Base-by-base conservation (phyloP, 2,113 vertebrate species). In the Eulemur macaco region DNA sequence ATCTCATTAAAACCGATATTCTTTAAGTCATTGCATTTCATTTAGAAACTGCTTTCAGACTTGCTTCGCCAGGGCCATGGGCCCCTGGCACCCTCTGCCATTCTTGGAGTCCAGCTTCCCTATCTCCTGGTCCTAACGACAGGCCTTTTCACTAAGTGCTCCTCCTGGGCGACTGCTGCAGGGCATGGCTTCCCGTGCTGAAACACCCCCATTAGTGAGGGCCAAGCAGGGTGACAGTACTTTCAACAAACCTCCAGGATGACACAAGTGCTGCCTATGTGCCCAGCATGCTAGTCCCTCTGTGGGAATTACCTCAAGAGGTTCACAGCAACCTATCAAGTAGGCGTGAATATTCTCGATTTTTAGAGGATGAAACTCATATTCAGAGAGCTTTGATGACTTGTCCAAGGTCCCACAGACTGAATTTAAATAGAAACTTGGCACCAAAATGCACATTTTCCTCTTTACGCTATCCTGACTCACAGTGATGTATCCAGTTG, bases 41-140 rank as follows among this genome's bases (percentile, higher is more conserved):
- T 47, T 84, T 68, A 88, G 82, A 88, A 95, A 73, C 37, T 52
- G 12, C 82, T 95, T 84, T 45, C 85, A 77, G 73, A n/a, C 15
- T 77, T 56, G 88, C 15, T 34, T 64, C 21, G 81, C 60, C 37
- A 31, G 76, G 20, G 18, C 10, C 27, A 0, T 1, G 21, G 50
- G 50, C 13, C 10, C 63, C 45, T 1, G 5, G 76, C 6, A 39
- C 29, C 12, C 34, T 52, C 23, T 50, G 21, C 39, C 20, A 23
- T 25, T 80, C n/a, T 80, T n/a, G 15, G 39, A n/a, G 77, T 21
- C 47, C n/a, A 52, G 71, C 39, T 69, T 85, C 27, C 7, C 42
- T 39, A 31, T 31, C n/a, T 58, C 45, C 45, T 87, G 31, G 39
- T 34, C 37, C 34, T 68, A 12, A 39, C 21, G 31, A 39, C 18